These are phyloP conservation scores for Clusia tigrina DNA, from an alignment of 2,888 invertebrate genomes.

Conservation along the genomic window DNA sequence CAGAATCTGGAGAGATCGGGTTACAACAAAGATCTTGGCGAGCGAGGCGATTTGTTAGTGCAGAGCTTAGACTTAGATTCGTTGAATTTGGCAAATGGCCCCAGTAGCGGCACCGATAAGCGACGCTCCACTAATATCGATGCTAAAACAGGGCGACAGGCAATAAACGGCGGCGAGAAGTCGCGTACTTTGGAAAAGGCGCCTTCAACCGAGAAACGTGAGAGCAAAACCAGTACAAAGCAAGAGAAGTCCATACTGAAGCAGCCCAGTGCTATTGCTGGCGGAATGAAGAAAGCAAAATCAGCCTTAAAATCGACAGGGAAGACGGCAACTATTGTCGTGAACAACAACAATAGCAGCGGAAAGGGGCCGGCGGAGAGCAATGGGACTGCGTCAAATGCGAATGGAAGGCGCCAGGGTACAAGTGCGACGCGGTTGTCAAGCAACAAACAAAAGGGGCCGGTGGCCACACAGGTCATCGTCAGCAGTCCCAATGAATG, in stretches of 20 bases:
- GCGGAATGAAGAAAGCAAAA: slow-evolving; percentile 43
- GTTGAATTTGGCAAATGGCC: slow-evolving; percentile 51
- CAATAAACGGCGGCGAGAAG: slow-evolving; percentile 38
- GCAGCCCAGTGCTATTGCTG: slow-evolving; percentile 37
- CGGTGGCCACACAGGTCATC: slow-evolving; percentile 51
- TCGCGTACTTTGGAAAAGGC: slow-evolving; percentile 45
- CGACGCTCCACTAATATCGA: slow-evolving; percentile 38
- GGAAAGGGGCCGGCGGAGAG: slow-evolving; percentile 14
- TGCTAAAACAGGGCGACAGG: slow-evolving; percentile 14
- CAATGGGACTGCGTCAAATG: slow-evolving; percentile 9
- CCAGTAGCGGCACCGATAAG: slow-evolving; percentile 34
- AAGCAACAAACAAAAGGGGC: slow-evolving; percentile 48
- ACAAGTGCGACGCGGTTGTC: slow-evolving; percentile 32
- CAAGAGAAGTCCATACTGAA: slow-evolving; percentile 29
- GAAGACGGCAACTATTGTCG: slow-evolving; percentile 19
- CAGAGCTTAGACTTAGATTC: slow-evolving; percentile 61
- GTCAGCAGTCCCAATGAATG: slow-evolving; percentile 65
- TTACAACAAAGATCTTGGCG: slow-evolving; percentile 72
- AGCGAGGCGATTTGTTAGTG: slow-evolving; percentile 71
- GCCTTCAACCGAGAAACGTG: slow-evolving; percentile 37
- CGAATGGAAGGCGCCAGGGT: slow-evolving; percentile 23
- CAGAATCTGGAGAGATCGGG: slow-evolving; percentile 78
- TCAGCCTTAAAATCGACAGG: slow-evolving; percentile 44
- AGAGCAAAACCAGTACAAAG: slow-evolving; percentile 25
- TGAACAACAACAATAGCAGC: slow-evolving; percentile 30